Base-by-base conservation (phyloP, 2,113 vertebrate species). In the Tretioscincus oriximinensis region DNA sequence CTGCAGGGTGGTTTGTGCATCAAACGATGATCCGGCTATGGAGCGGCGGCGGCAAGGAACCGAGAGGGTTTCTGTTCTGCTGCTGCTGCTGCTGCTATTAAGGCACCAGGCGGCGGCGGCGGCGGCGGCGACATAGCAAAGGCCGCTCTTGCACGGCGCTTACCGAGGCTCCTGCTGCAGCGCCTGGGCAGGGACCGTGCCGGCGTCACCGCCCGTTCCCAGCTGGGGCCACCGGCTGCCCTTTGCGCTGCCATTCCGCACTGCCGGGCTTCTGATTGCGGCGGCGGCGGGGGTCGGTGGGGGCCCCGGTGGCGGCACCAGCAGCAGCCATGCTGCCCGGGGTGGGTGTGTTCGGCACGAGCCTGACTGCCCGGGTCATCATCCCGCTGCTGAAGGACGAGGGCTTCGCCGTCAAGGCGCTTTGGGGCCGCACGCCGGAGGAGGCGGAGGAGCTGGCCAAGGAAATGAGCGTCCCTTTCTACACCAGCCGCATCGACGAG, bases 401-500 rank as follows among this genome's bases (percentile, higher is more conserved):
- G 89, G 98, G 98, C 78, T 99, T 99, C 93, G 92, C 97, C 7
- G 98, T 99, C 66, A 98, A 97, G 85, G 98, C 98, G 82, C 95
- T 99, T 85, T 99, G 98, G 98, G 98, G 98, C 86, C 97, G 97
- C 84, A 99, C 97, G 49, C 97, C 94, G 87, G 98, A 99, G 91
- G 98, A 99, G 93, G 98, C 98, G 77, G 98, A 99, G 96, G 97
- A 98, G 94, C 96, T 99, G 91, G 98, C 98, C 85, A 95, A 96
- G 93, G 98, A 99, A 93, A 99, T 99, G 98, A 95, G 96, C 92
- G 98, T 99, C 7, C 97, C 98, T 18, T 99, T 98, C 90, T 97
- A 98, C 92, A 99, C 98, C 81, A 98, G 96, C 96, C 96, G 98
- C 90, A 99, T 99, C 83, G 98, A 99, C 93, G 98, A 99, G 88